A percentile compares a stretch with the other conserved stretches of the same genome.
Evolutionary conservation across 2,888 invertebrate genomes (phyloP).

Genomic region (Caradrina kadenii): DNA sequence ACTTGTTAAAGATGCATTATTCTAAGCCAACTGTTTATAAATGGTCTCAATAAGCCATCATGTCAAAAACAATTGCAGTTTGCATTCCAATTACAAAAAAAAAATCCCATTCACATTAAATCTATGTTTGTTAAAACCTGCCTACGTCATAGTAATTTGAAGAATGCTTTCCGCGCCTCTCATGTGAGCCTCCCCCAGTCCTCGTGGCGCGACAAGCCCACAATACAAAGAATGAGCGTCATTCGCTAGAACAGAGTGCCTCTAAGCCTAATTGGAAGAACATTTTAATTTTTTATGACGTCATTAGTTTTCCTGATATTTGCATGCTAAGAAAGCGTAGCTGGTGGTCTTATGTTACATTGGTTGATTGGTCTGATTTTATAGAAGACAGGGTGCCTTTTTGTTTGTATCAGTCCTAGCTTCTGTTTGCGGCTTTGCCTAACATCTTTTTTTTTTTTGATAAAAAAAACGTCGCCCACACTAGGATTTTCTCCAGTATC

Average conservation of each 20-base stretch:
- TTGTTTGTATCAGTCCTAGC: too few species aligned
- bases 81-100: neutral
- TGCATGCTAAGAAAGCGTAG: neutral
- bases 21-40: too few species aligned
- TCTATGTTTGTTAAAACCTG: neutral
- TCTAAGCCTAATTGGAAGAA: constrained; percentile 35
- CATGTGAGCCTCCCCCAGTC: constrained; percentile 7
- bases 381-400: too few species aligned
- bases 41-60: too few species aligned
- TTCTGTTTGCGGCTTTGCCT: too few species aligned
- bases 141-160: neutral
- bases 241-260: constrained; percentile 28
- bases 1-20: too few species aligned
- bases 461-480: too few species aligned
- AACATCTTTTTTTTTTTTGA: too few species aligned
- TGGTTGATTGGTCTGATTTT: neutral
- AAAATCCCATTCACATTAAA: neutral
- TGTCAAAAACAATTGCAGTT: neutral
- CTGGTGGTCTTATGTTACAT: too few species aligned
- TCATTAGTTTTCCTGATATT: constrained; percentile 1
- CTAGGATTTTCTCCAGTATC: too few species aligned
- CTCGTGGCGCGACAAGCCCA: constrained; percentile 10
- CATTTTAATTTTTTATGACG: constrained; percentile 2
- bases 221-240: constrained; percentile 32
- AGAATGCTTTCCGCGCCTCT: constrained; percentile 27